phyloP scores from a whole-genome alignment of 2,113 vertebrate species.

The Rhea pennata region DNA sequence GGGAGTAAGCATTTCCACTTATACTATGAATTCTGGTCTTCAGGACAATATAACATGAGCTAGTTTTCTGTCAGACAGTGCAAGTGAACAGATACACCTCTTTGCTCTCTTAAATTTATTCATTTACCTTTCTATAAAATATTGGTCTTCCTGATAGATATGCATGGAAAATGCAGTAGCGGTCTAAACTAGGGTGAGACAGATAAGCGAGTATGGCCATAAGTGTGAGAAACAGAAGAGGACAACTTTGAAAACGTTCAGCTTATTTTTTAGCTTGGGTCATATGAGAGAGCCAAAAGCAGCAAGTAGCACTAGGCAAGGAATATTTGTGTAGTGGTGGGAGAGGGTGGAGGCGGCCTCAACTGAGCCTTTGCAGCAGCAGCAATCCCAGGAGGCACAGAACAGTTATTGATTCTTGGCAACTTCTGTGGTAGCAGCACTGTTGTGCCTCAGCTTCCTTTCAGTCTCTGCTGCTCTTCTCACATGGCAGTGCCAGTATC shows the following conservation, averaged over 20 bases:
- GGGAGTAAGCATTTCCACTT: not conserved
- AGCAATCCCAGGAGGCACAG: not conserved
- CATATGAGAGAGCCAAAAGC: too few relatives aligned
- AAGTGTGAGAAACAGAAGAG: not conserved
- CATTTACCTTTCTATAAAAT: not conserved
- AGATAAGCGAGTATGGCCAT: not conserved
- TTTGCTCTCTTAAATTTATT: not conserved
- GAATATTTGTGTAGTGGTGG: not conserved
- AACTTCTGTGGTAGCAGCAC: not conserved
- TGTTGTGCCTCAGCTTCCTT: not conserved
- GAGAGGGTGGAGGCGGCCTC: not conserved
- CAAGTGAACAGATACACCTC: not conserved
- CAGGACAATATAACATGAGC: rapidly evolving
- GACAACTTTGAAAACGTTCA: not conserved
- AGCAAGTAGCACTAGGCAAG: rapidly evolving
- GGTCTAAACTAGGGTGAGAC: not conserved
- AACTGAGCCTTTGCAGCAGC: not conserved
- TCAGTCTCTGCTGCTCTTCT: not conserved
- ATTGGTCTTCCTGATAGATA: too few relatives aligned
- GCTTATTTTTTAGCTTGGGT: not conserved
- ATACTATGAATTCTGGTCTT: not conserved
- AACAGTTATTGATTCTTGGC: rapidly evolving
- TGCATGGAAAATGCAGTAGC: not conserved
- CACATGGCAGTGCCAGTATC: not conserved
- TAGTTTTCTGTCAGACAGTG: not conserved